phyloP scores from a whole-genome alignment of 1,140 invertebrate genomes.

The Habropoda laboriosa region DNA sequence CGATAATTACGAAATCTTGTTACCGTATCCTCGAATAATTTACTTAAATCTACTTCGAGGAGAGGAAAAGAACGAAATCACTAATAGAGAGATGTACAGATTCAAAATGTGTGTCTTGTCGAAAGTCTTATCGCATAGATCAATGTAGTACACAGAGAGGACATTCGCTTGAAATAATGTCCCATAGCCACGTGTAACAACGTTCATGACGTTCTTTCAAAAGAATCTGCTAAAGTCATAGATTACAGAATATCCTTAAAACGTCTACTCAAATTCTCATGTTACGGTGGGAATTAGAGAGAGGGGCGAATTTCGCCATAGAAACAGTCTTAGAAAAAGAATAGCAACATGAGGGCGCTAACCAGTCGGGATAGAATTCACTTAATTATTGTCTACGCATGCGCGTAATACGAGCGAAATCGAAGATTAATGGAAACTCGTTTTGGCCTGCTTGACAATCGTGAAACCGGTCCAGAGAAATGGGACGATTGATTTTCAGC shows the following conservation, averaged over 20 bases:
- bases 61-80: no score
- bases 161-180: neutral
- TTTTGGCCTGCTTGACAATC: slow-evolving; percentile 50
- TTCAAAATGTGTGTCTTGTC: neutral
- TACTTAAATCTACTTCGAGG: no score
- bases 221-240: neutral
- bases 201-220: neutral
- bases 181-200: no score
- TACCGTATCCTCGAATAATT: neutral
- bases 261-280: neutral
- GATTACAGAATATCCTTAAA: neutral
- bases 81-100: no score
- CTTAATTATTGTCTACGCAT: slow-evolving; percentile 5
- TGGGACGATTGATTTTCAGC: slow-evolving; percentile 53
- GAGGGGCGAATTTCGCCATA: neutral
- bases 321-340: neutral
- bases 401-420: slow-evolving; percentile 16
- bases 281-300: neutral
- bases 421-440: slow-evolving; percentile 51
- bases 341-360: neutral
- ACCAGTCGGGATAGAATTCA: neutral
- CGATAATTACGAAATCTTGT: neutral
- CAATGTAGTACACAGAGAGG: neutral
- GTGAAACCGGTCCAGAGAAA: slow-evolving; percentile 59
- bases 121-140: neutral